A percentile compares a stretch with the other conserved stretches of the same genome.
These are phyloP conservation scores for Minunthozetes semirufus DNA, from an alignment of 2,888 invertebrate species.

Conservation along the genomic window DNA sequence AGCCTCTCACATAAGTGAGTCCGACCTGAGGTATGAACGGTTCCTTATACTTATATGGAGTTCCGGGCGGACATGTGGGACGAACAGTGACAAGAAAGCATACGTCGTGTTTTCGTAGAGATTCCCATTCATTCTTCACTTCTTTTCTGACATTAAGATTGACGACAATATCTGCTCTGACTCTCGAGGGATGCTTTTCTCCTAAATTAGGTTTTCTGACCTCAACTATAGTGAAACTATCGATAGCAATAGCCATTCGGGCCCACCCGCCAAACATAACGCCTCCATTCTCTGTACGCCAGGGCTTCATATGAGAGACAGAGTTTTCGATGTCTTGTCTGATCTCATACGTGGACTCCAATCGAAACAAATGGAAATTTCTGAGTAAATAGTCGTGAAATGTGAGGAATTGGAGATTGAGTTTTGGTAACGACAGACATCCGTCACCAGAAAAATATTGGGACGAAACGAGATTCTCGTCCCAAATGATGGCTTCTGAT, in stretches of 20 bases:
- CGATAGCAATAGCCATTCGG: conserved; percentile 92
- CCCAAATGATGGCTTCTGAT: conserved; percentile 96
- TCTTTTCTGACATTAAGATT: conserved; percentile 82
- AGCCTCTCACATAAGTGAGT: conserved; percentile 83
- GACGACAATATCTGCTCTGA: conserved; percentile 88
- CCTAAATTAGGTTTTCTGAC: conserved; percentile 66
- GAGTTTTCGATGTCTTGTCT: conserved; percentile 97
- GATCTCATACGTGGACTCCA: conserved; percentile 98
- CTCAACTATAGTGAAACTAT: conserved; percentile 87
- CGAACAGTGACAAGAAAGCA: conserved; percentile 89
- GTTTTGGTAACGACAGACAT: conserved; percentile 88
- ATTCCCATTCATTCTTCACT: conserved; percentile 95
- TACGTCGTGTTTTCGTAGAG: conserved; percentile 91
- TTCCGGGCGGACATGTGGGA: conserved; percentile 74
- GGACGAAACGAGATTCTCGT: conserved; percentile 95
- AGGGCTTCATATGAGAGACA: conserved; percentile 86
- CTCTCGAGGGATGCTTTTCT: conserved; percentile 88
- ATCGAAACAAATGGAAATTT: conserved; percentile 92
- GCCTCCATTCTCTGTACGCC: conserved; percentile 77
- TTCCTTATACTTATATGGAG: conserved; percentile 52
- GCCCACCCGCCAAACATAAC: conserved; percentile 97
- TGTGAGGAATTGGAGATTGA: conserved; percentile 96
- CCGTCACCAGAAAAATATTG: conserved; percentile 95
- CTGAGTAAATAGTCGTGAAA: conserved; percentile 93
- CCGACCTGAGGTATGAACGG: conserved; percentile 90